Conservation (phyloP, 2,113 vertebrate genomes). For the Bos indicus region DNA sequence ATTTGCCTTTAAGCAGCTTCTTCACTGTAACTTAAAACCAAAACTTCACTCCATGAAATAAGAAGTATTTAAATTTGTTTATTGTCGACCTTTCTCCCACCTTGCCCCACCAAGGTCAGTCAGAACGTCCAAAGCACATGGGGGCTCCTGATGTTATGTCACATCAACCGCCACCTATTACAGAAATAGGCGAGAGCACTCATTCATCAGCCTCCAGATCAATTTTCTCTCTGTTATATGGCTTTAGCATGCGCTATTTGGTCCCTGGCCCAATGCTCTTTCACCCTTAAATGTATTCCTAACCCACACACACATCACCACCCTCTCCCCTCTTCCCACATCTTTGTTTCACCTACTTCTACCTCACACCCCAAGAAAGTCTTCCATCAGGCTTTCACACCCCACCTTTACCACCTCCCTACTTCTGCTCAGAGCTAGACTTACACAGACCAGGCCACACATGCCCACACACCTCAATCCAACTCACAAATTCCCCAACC, state of each 20-base stretch:
- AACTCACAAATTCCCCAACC: neutral
- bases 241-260: neutral
- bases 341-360: neutral
- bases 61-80: neutral
- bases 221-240: neutral
- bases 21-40: neutral
- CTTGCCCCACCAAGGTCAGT: neutral
- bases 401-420: neutral
- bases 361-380: neutral
- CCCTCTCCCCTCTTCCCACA: neutral
- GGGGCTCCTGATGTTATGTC: neutral
- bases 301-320: neutral
- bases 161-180: neutral
- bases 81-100: neutral
- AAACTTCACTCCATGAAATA: neutral
- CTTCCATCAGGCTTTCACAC: neutral
- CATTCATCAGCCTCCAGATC: neutral
- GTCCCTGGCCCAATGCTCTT: neutral
- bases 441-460: neutral
- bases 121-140: neutral
- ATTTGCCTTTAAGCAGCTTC: neutral
- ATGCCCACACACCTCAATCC: no score
- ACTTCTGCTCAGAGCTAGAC: neutral
- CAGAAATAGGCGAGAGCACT: neutral
- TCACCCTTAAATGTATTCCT: neutral